These are phyloP conservation scores for Polydrusus cervinus DNA, from an alignment of 2,888 invertebrate genomes.

Conservation along the genomic window DNA sequence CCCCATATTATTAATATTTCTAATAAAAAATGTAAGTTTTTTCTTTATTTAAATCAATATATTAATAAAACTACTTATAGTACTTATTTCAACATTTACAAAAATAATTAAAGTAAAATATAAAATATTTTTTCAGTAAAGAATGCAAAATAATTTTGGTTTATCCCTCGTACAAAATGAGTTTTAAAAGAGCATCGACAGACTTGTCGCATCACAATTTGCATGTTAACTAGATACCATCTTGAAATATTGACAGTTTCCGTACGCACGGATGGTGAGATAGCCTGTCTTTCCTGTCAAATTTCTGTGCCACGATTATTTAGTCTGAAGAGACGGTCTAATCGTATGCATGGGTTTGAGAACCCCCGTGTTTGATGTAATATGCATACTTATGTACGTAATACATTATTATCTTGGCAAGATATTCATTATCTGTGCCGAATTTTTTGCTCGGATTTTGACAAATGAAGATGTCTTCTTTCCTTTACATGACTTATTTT, in stretches of 20 bases:
- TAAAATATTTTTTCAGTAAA: not conserved
- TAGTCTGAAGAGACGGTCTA: constrained; percentile 43
- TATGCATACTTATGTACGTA: constrained; percentile 55
- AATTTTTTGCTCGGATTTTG: constrained; percentile 26
- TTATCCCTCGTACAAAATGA: constrained; percentile 40
- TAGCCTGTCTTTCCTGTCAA: constrained; percentile 52
- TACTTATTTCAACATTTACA: no score
- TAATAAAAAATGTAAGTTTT: no score
- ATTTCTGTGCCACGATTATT: constrained; percentile 44
- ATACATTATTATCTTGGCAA: constrained; percentile 52
- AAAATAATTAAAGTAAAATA: no score
- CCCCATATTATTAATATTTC: no score
- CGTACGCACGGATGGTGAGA: constrained; percentile 49
- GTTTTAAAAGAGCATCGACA: constrained; percentile 48
- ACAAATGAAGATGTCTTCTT: constrained; percentile 35
- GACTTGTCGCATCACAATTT: constrained; percentile 63
- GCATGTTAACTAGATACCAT: constrained; percentile 71
- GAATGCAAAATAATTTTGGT: constrained; percentile 18
- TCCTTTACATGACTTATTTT: constrained; percentile 24
- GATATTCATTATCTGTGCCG: constrained; percentile 48
- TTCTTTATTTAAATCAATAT: no score
- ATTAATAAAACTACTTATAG: no score
- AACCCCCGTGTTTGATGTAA: constrained; percentile 50
- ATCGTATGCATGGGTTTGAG: constrained; percentile 53
- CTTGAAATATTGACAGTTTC: constrained; percentile 69